Percentiles rank a stretch among this genome's conserved stretches.
Evolutionary conservation across 1,140 invertebrate species (phyloP).

Genomic region (Sesamia nonagrioides): DNA sequence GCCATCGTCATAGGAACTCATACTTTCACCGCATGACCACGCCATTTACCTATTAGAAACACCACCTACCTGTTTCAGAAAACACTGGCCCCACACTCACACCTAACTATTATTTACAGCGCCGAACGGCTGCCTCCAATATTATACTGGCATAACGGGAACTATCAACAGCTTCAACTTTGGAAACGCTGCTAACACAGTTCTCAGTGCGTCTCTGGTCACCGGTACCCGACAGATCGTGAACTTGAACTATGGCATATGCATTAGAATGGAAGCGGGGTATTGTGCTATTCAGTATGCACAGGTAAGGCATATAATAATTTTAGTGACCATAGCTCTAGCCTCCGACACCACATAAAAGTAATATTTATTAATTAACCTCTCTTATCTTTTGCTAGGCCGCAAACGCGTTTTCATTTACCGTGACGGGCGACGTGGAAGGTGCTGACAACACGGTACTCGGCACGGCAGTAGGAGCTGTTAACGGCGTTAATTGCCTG

Average conservation of each 20-base stretch:
- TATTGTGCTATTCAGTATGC: slow-evolving; percentile 91
- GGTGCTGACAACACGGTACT: slow-evolving; percentile 88
- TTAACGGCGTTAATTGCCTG: slow-evolving; percentile 88
- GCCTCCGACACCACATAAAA: not conserved
- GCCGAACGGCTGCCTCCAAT: slow-evolving; percentile 93
- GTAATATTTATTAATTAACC: not conserved
- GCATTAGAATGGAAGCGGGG: slow-evolving; percentile 90
- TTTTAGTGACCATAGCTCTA: not conserved
- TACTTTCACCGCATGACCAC: too few relatives aligned
- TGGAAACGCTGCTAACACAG: slow-evolving; percentile 88
- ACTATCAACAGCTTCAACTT: slow-evolving; percentile 93
- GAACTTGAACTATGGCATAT: slow-evolving; percentile 93
- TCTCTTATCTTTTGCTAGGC: slow-evolving; percentile 62
- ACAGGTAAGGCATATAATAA: slow-evolving; percentile 69
- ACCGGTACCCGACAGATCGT: slow-evolving; percentile 91
- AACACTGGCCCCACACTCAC: not conserved
- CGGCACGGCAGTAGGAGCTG: slow-evolving; percentile 84
- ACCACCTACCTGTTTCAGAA: too few relatives aligned
- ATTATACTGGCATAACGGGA: slow-evolving; percentile 90
- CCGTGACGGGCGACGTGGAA: slow-evolving; percentile 90
- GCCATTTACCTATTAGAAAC: too few relatives aligned
- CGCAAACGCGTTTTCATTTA: slow-evolving; percentile 89
- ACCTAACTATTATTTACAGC: slow-evolving; percentile 82
- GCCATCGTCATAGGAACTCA: too few relatives aligned
- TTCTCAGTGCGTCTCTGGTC: slow-evolving; percentile 73